Evolutionary conservation across 2,113 vertebrate species (phyloP), one percentile per base, ranked within the genome.

Genomic region (Narcine bancroftii): DNA sequence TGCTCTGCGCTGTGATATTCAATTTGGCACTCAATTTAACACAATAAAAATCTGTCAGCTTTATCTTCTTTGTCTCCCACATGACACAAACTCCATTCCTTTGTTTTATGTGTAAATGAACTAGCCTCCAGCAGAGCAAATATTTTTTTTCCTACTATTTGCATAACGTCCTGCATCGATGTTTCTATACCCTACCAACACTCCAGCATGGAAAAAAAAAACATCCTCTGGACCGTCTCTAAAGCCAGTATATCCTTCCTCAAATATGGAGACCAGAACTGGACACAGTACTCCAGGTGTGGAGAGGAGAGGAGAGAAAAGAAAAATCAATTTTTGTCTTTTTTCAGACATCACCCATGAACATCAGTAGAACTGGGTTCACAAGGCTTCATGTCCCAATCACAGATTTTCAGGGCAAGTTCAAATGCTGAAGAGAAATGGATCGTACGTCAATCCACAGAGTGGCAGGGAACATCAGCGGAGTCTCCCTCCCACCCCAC

Each of bases 41-140:
- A 63, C 33, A 85, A 85, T 50, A 87, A 60, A 87, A 87, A 11
- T n/a, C 81, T 39, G 15, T 63, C n/a, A 53, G 17, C 33, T 6
- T 21, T 19, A 87, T 36, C 60, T 87, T 60, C n/a, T 87, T 87
- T 85, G n/a, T 1, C 11, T n/a, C 29, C 3, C 33, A 21, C 60
- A 60, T 53, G 7, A 63, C 53, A 36, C 53, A 60, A 87, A 6
- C 33, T 26, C 33, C 15, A 56, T 39, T 21, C 19, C 36, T 87
- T 50, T 33, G 29, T n/a, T 85, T 87, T 36, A 60, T 87, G 53
- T 15, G 19, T 13, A 91, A 91, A 69, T 45, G 65, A 91, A 69
- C 47, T 66, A 66, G 53, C 65, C 65, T 91, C 21, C 65, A 91
- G 89, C 39, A 45, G 42, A 91, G 39, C 63, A 42, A 91, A 91